Evolutionary conservation across 2,113 vertebrate genomes (phyloP).

Genomic region (Ictalurus punctatus): DNA sequence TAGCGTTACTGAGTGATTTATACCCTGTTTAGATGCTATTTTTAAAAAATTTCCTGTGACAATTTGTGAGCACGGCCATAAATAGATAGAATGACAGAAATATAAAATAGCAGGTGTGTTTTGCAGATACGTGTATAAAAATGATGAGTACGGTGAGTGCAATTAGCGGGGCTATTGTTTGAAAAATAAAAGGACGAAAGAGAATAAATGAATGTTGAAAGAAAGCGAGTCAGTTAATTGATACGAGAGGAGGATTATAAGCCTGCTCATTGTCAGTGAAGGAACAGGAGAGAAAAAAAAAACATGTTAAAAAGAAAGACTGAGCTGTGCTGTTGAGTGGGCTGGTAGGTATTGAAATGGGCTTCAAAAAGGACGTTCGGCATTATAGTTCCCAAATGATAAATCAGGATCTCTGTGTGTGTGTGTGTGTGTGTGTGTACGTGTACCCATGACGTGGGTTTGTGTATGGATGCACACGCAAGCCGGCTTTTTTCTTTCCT

Average conservation of each 20-base stretch:
- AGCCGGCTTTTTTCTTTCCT: background rate
- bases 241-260: slow-evolving; percentile 16
- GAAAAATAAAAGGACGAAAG: background rate
- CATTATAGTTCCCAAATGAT: background rate
- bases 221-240: background rate
- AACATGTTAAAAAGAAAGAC: background rate
- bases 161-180: background rate
- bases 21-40: background rate
- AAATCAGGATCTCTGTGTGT: slow-evolving; percentile 2
- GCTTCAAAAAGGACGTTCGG: background rate
- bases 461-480: background rate
- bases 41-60: background rate
- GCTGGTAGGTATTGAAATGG: background rate
- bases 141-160: background rate
- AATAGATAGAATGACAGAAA: background rate
- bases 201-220: slow-evolving; percentile 1
- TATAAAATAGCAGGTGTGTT: background rate
- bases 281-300: background rate
- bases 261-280: background rate
- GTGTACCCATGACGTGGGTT: background rate
- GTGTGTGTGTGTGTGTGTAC: slow-evolving; percentile 24
- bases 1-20: background rate
- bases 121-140: background rate
- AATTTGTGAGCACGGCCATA: background rate
- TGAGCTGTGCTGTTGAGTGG: background rate